phyloP scores from a whole-genome alignment of 2,113 vertebrate species.

The Anguilla rostrata region DNA sequence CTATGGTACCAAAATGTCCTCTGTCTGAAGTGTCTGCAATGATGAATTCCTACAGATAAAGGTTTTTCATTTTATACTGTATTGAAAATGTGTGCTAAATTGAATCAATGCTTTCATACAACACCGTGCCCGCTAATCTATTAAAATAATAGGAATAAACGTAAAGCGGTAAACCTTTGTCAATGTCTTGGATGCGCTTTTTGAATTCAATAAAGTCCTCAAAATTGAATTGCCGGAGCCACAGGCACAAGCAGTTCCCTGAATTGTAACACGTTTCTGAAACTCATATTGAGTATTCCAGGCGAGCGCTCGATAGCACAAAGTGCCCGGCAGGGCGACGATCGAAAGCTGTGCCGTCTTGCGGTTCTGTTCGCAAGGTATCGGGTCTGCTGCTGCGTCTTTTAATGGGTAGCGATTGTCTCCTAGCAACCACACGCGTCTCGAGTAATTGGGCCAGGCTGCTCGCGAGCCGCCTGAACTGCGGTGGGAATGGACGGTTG shows the following conservation, averaged over 20 bases:
- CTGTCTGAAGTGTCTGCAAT: neutral
- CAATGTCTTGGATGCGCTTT: neutral
- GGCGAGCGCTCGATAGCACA: neutral
- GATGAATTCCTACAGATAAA: neutral
- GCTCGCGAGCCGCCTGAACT: too few species aligned
- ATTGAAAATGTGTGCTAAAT: neutral
- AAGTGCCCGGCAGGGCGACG: too few species aligned
- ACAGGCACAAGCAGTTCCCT: too few species aligned
- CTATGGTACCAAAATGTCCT: neutral
- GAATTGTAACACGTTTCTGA: neutral
- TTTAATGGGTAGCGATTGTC: neutral
- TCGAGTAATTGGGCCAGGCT: too few species aligned
- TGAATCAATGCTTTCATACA: neutral
- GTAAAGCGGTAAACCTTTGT: neutral
- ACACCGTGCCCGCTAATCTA: neutral
- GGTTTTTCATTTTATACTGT: neutral
- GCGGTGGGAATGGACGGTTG: neutral
- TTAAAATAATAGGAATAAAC: neutral
- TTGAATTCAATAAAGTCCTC: neutral
- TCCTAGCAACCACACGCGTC: neutral
- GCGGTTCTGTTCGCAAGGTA: too few species aligned
- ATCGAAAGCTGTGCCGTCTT: neutral
- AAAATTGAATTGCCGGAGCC: neutral
- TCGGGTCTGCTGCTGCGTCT: neutral
- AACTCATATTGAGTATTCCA: neutral